Percentiles rank a stretch among this genome's conserved stretches.
Evolutionary conservation across 2,797 vertebrate species (phyloP).

Genomic region (Sebastes goodei): DNA sequence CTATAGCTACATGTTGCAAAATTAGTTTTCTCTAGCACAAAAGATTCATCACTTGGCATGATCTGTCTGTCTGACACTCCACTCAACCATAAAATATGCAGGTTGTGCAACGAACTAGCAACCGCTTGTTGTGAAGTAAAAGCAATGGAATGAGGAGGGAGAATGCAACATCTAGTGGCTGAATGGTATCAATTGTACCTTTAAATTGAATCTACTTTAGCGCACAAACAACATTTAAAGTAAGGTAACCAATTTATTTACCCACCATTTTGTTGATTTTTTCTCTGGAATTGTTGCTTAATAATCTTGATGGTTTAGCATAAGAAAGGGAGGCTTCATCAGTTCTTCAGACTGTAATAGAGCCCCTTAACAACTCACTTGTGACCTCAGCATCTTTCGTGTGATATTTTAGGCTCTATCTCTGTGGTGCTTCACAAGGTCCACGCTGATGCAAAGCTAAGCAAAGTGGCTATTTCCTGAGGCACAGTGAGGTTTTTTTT

Average conservation of each 20-base stretch:
- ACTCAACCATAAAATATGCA: too few relatives aligned
- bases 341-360: background rate
- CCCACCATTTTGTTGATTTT: background rate
- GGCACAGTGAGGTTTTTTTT: background rate
- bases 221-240: constrained; percentile 1
- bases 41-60: too few relatives aligned
- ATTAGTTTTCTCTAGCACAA: too few relatives aligned
- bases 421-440: background rate
- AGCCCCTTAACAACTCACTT: background rate
- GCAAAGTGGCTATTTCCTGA: background rate
- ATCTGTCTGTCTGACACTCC: too few relatives aligned
- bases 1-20: too few relatives aligned
- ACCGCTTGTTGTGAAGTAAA: too few relatives aligned
- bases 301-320: background rate
- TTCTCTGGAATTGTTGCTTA: background rate
- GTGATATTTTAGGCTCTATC: constrained; percentile 3
- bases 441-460: background rate
- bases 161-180: too few relatives aligned
- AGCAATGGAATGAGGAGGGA: too few relatives aligned
- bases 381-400: constrained; percentile 14
- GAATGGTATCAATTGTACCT: too few relatives aligned
- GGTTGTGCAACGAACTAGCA: too few relatives aligned
- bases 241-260: background rate
- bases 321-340: background rate
- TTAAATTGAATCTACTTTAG: background rate